Evolutionary conservation across 2,797 vertebrate genomes (phyloP), one percentile per base, ranked within the genome.

Genomic region (Thalassophryne amazonica): DNA sequence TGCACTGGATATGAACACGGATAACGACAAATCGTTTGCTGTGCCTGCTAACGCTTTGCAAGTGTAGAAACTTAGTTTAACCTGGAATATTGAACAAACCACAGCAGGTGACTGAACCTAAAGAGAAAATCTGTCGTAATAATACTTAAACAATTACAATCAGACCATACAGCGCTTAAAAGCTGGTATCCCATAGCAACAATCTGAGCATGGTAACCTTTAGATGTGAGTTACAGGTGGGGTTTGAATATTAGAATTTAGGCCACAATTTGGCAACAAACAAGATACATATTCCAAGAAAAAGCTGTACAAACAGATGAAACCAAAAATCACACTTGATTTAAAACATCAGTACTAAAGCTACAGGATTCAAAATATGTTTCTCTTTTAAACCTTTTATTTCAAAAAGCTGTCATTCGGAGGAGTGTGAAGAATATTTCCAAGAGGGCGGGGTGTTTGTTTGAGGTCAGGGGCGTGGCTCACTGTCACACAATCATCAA

Each of bases 261-360:
- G 88, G 86, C 86, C 86, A 90, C 84, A 85, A 79, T 93, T 93
- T 93, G 93, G 91, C 90, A 93, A 94, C 89, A 51, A 89, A 86
- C 79, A 15, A 82, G 77, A 85, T 86, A 84, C 82, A 86, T 90
- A 86, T 86, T 84, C n/a, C 82, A 85, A 84, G 75, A 87, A 90
- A 92, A 81, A 88, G 84, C 87, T 91, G 86, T 93, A 91, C 74
- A 66, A 85, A 87, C 83, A 76, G 86, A 91, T 89, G 89, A 81
- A 85, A 86, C 80, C 63, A 79, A 87, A 86, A 83, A 86, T n/a
- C 80, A 84, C 87, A 88, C 88, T 85, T 63, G 72, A 83, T 90
- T 90, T 86, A 84, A 89, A 90, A 90, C 78, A 86, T 84, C 80
- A 75, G 87, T 92, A 88, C 87, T 91, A 91, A 93, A 93, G 90